Conservation (phyloP, 2,113 vertebrate genomes). For the Tauraco erythrolophus region DNA sequence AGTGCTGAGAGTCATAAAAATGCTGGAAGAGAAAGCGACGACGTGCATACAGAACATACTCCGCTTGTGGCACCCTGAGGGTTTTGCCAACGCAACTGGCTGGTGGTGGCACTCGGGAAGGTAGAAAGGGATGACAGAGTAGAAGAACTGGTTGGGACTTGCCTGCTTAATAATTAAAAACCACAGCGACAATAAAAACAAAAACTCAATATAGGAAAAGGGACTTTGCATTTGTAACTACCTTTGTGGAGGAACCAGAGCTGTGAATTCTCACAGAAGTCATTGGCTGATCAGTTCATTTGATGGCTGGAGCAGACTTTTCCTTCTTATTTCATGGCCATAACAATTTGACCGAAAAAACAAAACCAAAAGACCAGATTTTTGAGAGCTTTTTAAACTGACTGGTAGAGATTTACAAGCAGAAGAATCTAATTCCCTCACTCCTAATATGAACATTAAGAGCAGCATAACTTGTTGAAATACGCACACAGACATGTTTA, state of each 20-base stretch:
- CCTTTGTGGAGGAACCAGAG: not conserved
- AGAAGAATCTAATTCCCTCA: not conserved
- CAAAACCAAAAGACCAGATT: not conserved
- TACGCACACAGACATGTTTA: not conserved
- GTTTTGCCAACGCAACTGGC: not conserved
- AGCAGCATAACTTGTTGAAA: not conserved
- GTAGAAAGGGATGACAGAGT: not conserved
- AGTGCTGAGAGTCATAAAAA: not conserved
- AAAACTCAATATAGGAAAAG: not conserved
- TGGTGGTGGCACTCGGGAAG: not conserved
- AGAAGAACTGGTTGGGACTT: constrained; percentile 23
- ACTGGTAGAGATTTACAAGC: not conserved
- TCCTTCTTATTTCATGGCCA: not conserved
- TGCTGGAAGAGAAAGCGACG: not conserved
- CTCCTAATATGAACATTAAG: not conserved
- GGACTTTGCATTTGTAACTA: not conserved
- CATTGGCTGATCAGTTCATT: not conserved
- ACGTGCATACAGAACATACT: fast-evolving
- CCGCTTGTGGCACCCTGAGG: not conserved
- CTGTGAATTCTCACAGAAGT: not conserved
- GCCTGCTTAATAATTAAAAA: constrained; percentile 2
- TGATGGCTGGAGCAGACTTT: not conserved
- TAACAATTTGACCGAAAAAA: not conserved
- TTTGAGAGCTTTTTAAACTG: not conserved
- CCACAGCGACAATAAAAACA: not conserved